Conservation (phyloP, 2,113 vertebrate species). For the Vidua macroura region DNA sequence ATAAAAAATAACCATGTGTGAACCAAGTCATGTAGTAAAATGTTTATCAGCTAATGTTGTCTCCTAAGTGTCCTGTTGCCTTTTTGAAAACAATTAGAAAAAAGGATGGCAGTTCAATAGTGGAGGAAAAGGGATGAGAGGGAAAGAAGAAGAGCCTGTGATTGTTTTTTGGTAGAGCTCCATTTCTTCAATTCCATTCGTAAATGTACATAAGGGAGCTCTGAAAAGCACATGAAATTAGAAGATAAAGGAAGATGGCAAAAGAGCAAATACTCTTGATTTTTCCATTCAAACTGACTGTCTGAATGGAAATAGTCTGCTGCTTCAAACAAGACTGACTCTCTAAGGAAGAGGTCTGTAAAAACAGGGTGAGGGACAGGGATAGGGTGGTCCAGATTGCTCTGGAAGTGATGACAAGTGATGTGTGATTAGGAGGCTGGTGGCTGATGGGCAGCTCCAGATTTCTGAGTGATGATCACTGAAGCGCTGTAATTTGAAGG, state of each 20-base stretch:
- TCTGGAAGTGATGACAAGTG: background rate
- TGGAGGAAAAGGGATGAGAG: background rate
- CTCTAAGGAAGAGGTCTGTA: background rate
- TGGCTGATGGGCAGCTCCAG: background rate
- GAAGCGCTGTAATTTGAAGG: background rate
- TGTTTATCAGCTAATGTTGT: background rate
- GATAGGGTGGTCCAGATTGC: background rate
- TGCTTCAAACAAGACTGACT: background rate
- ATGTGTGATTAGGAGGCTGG: background rate
- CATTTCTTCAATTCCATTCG: background rate
- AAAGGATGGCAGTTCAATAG: background rate
- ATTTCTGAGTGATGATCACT: background rate
- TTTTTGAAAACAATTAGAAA: background rate
- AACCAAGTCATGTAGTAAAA: background rate
- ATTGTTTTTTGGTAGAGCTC: background rate
- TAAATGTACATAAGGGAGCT: background rate
- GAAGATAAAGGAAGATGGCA: background rate
- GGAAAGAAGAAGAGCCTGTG: background rate
- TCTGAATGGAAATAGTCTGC: background rate
- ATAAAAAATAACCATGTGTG: background rate
- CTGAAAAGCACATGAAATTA: background rate
- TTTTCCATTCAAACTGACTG: background rate
- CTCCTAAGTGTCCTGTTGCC: background rate
- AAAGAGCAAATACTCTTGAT: background rate
- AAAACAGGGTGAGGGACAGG: background rate